Base-by-base conservation (phyloP, 2,797 vertebrate genomes). In the Mormyrops boulengeri region DNA sequence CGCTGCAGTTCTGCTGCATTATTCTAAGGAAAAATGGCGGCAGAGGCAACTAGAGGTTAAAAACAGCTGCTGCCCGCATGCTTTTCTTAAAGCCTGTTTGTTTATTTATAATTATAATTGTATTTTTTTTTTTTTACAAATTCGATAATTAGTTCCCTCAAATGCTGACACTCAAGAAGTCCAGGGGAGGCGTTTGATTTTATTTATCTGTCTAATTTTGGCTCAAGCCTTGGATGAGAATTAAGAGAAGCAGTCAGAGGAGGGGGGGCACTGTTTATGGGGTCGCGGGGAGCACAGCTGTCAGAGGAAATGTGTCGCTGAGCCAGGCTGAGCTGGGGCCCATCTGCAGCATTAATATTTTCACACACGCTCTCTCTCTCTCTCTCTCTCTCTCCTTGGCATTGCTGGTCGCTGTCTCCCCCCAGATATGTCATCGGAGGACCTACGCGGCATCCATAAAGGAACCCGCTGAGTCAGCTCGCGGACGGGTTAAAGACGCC, bases 321-420 rank as follows among this genome's bases (percentile, higher is more conserved):
- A 11, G 57, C 7, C 26, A 62, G 34, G 12, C 80, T 19, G 88
- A 52, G 77, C 80, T 60, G 11, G 17, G 22, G 11, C 7, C 77
- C 77, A 89, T 66, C 88, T 85, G 73, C 53, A 82, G 38, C 88
- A 62, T 44, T 47, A 89, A 62, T 85, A 30, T 60, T 85, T 50
- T 53, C 44, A 57, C 88, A 89, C 38, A 82, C 38, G 3, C 77
- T 19, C 80, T 87, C 82, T 44, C 90, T 89, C 90, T 57, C 41
- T 73, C 82, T 12, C 87, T 30, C 88, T 69, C 53, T 60, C 57
- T 50, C 17, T 62, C 49, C 14, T 22, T 87, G 85, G 50, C 22
- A 41, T n/a, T 34, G 22, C 85, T 55, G 49, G 26, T 87, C 30
- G 85, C 14, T 14, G 52, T 87, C n/a, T 87, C 52, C 52, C 30